Base-by-base conservation (phyloP, 1,140 invertebrate genomes). In the Zaprionus davidi region DNA sequence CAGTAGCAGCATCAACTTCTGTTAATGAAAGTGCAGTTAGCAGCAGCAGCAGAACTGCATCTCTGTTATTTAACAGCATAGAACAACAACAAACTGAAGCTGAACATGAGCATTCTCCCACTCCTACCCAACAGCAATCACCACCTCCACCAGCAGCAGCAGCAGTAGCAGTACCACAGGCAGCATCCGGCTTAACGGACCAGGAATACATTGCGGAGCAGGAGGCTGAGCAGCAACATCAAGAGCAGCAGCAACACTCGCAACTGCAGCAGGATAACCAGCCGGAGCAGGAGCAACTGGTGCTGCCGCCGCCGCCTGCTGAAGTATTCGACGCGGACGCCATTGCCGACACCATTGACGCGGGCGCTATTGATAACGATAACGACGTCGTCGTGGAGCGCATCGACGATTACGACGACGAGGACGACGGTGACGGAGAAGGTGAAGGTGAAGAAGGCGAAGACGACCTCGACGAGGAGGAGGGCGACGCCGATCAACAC, bases 281-380 rank as follows among this genome's bases (percentile, higher is more conserved):
- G 57, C 44, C 34, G 46, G 28, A 51, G 28, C 36, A 38, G 57
- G 44, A 55, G 58, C 17, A 28, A 20, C 34, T 22, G 51, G 38
- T 26, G 49, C n/a, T 6, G n/a, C 51, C 12, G 34, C 41, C 55
- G n/a, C 51, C 7, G 28, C 41, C 55, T 58, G 36, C 64, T 24
- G 80, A 79, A 49, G 64, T 76, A 20, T 74, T 78, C 15, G 84
- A 85, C 69, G 76, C 71, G 73, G 71, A 73, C 78, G 72, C 71
- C 57, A 91, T 92, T 74, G 91, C 87, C 58, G 91, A 91, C 59
- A 92, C 87, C 22, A 76, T 92, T 76, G 91, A 92, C 81, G 91
- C 84, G 72, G 73, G 72, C 34, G 65, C 74, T 58, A 80, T 85
- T 55, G 78, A 78, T 24, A 79, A 75, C 76, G 77, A 79, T 34